A percentile compares a stretch with the other conserved stretches of the same genome.
Conservation (phyloP, 2,888 invertebrate genomes). For the Amblyjoppa fuscipennis region DNA sequence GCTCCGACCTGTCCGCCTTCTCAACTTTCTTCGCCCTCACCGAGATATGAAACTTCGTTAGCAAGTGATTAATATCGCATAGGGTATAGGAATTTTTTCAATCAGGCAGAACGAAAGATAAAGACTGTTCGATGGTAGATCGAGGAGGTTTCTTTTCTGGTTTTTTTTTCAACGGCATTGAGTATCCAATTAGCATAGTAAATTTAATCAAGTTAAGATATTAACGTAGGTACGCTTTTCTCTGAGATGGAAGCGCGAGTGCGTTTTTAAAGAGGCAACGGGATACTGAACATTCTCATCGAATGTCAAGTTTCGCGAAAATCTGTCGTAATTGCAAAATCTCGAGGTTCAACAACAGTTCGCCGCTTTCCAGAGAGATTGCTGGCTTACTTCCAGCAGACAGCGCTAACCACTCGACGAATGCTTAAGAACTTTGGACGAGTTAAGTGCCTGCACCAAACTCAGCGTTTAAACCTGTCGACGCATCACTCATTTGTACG, state of each 20-base stretch:
- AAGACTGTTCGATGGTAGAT: conserved; percentile 4
- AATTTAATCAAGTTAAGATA: neutral
- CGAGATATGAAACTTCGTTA: conserved; percentile 11
- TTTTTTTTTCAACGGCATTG: neutral
- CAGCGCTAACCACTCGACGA: neutral
- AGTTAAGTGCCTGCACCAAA: neutral
- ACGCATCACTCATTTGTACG: neutral
- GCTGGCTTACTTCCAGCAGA: neutral
- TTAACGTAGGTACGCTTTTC: neutral
- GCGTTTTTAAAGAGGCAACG: neutral
- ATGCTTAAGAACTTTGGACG: neutral
- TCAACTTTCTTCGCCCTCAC: neutral
- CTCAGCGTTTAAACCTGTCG: neutral
- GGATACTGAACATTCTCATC: conserved; percentile 16
- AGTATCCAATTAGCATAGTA: neutral
- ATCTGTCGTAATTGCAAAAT: conserved; percentile 2
- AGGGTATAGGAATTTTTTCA: conserved; percentile 1
- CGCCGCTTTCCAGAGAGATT: neutral
- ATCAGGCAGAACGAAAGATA: neutral
- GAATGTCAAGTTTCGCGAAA: neutral
- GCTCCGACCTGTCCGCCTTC: neutral
- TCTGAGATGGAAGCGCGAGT: neutral
- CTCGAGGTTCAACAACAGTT: neutral
- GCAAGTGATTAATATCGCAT: conserved; percentile 15
- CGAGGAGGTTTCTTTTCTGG: neutral